These are phyloP conservation scores for Lepidonotus clava DNA, from an alignment of 2,888 invertebrate genomes.

Conservation along the genomic window DNA sequence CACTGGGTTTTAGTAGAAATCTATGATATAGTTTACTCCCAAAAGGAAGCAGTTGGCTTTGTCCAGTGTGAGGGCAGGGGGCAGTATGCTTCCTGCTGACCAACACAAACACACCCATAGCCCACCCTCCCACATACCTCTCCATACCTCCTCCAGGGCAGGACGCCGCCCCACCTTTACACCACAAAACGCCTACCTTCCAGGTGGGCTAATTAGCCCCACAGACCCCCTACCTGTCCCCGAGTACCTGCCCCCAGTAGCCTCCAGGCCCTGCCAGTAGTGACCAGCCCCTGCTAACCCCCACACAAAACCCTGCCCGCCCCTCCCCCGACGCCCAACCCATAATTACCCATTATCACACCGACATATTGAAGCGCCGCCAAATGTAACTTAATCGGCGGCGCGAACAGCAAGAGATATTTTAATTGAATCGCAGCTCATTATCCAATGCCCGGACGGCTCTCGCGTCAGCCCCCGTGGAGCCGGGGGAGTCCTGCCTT, in stretches of 20 bases:
- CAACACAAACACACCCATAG: not conserved
- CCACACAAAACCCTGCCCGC: not conserved
- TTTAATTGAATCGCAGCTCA: slow-evolving; percentile 42
- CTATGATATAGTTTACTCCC: no score
- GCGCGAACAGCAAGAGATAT: slow-evolving; percentile 50
- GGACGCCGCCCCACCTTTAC: no score
- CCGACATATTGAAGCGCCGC: slow-evolving; percentile 26
- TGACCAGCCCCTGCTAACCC: not conserved
- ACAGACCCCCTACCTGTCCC: slow-evolving; percentile 1
- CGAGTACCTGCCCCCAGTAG: not conserved
- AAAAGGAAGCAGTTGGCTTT: no score
- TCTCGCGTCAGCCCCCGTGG: no score
- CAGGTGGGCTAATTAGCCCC: slow-evolving; percentile 11
- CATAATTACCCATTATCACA: slow-evolving; percentile 48
- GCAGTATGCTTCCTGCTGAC: not conserved
- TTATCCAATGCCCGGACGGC: slow-evolving; percentile 45
- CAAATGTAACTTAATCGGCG: slow-evolving; percentile 50
- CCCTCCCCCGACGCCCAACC: not conserved
- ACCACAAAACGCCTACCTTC: no score
- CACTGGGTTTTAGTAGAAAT: no score
- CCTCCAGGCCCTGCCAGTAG: not conserved
- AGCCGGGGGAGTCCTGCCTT: no score
- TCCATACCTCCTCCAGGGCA: no score
- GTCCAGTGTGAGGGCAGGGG: not conserved
- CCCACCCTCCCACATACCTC: not conserved